phyloP scores from a whole-genome alignment of 2,888 invertebrate species.

The Lumbricus terrestris region DNA sequence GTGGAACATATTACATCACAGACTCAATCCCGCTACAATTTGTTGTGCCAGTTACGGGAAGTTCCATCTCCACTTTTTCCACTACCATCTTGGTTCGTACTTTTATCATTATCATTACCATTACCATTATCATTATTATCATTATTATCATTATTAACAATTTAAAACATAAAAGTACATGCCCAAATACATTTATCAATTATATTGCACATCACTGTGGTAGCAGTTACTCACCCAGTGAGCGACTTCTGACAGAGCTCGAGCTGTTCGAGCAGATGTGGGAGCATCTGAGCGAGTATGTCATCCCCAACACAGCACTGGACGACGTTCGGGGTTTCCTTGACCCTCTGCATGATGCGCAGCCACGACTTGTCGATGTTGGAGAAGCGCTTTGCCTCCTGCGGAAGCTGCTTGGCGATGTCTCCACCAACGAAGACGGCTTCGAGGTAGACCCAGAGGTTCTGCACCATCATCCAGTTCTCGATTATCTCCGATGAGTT shows the following conservation, averaged over 20 bases:
- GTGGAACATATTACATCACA: no score
- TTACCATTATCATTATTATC: no score
- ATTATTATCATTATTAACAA: no score
- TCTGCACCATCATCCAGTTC: conserved; percentile 82
- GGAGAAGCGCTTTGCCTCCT: conserved; percentile 62
- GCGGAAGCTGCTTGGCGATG: conserved; percentile 80
- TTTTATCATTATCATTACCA: no score
- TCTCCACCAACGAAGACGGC: conserved; percentile 89
- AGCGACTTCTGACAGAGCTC: conserved; percentile 88
- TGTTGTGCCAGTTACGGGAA: no score
- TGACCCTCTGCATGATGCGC: conserved; percentile 80
- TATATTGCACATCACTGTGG: background rate
- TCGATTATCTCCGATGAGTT: conserved; percentile 80
- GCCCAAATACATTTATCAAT: no score
- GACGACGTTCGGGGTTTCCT: conserved; percentile 77
- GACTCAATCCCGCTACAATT: no score
- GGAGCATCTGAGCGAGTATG: conserved; percentile 74
- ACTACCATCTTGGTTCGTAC: no score
- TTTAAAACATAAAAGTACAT: no score
- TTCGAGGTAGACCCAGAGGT: conserved; percentile 84
- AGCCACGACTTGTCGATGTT: conserved; percentile 84
- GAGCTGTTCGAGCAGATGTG: conserved; percentile 78
- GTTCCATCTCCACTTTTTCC: no score
- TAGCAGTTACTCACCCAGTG: conserved; percentile 66
- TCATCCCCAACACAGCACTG: conserved; percentile 83